Percentiles rank a stretch among this genome's conserved stretches.
phyloP scores from a whole-genome alignment of 2,797 vertebrate genomes.

The Hipposideros larvatus region DNA sequence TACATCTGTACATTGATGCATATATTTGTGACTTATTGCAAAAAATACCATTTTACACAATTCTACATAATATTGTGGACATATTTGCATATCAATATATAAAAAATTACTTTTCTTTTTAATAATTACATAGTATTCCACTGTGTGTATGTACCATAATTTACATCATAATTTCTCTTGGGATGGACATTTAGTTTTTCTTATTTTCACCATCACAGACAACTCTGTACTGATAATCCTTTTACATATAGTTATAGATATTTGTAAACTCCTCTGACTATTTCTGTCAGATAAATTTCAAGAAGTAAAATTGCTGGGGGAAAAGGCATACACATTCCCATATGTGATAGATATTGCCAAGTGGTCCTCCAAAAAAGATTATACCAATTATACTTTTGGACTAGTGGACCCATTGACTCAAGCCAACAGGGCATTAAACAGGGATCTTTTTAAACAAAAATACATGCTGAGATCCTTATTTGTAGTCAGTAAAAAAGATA shows the following conservation, averaged over 20 bases:
- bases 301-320: neutral
- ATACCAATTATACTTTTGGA: neutral
- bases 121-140: neutral
- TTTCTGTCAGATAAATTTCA: neutral
- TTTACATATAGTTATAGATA: neutral
- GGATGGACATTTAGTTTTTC: neutral
- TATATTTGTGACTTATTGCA: neutral
- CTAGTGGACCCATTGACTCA: neutral
- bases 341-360: neutral
- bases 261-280: neutral
- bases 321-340: neutral
- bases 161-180: neutral
- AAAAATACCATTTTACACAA: constrained; percentile 20
- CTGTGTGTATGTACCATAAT: neutral
- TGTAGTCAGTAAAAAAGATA: neutral
- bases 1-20: neutral
- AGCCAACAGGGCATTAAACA: neutral
- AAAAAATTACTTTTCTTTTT: constrained; percentile 18
- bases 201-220: constrained; percentile 15
- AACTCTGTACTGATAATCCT: neutral
- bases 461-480: neutral
- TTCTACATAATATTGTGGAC: neutral
- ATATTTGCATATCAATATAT: neutral
- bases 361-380: neutral
- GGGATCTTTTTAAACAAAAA: neutral